Base-by-base conservation (phyloP, 2,113 vertebrate species). In the Circaetus gallicus region DNA sequence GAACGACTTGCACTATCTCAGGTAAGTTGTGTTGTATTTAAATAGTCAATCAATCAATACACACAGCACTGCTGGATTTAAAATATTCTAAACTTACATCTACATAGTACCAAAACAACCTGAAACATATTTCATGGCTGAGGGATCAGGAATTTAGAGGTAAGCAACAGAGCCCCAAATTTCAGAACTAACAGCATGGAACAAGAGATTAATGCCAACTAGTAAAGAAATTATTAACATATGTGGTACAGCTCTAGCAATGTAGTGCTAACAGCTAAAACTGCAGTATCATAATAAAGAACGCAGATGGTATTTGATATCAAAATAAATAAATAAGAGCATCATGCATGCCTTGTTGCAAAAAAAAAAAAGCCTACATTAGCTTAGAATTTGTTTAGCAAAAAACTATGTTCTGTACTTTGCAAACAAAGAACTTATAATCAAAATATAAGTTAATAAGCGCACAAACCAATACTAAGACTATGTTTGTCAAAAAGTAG, bases 111-210 rank as follows among this genome's bases (percentile, higher is more conserved):
- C 45, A 49, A 85, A 91, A 87, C 38, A 86, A 70, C 25, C 40
- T 65, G 19, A 92, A 95, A 85, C 13, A 42, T 45, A 62, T 58
- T 87, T 89, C 62, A 67, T 21, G 9, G 52, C 14, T 90, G 50
- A 86, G 43, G 32, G 32, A 45, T 59, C 40, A 61, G 29, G 66
- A 85, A 77, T 53, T 73, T 45, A 88, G 26, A 89, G 13, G 29
- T 58, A 95, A 91, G 56, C 32, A 91, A 65, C 10, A 89, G 43
- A 91, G 25, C n/a, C 47, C 32, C 67, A 56, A 2, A 89, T 77
- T 96, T 89, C 70, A 77, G 49, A 93, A 58, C 29, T 53, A 53
- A 53, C 52, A 98, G 97, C 98, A 36, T 29, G 38, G 56, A 93
- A 92, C 28, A 82, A 82, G 58, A 94, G 56, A 95, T 66, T 50